Percentiles rank a stretch among this genome's conserved stretches.
These are phyloP conservation scores for Cylas formicarius DNA, from an alignment of 1,140 invertebrate genomes.

Conservation along the genomic window DNA sequence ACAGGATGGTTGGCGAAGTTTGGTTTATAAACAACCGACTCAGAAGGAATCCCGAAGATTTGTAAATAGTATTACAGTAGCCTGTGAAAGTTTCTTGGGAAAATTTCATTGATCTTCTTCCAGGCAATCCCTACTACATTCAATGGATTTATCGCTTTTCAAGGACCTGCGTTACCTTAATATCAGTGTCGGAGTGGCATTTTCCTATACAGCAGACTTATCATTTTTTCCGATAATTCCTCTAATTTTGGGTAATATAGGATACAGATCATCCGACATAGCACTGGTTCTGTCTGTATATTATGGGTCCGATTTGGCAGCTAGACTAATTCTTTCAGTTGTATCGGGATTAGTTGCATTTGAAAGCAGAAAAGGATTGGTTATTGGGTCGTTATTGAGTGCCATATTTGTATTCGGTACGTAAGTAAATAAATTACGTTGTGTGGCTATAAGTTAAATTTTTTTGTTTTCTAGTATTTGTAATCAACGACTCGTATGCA, in stretches of 20 bases:
- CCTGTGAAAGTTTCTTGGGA: too few species aligned
- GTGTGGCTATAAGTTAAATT: too few species aligned
- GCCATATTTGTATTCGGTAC: conserved; percentile 2
- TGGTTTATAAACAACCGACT: too few species aligned
- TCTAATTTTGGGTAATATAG: not conserved
- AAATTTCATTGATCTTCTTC: too few species aligned
- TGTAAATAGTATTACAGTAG: too few species aligned
- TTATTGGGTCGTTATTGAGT: conserved; percentile 4
- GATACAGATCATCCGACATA: not conserved
- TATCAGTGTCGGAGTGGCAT: conserved; percentile 1
- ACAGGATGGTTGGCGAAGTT: too few species aligned
- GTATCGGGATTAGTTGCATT: not conserved
- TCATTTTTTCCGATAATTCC: conserved; percentile 6
- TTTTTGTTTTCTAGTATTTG: conserved; percentile 3
- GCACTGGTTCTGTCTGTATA: conserved; percentile 4
- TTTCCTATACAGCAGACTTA: conserved; percentile 4
- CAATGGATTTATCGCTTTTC: conserved; percentile 12
- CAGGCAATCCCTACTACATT: not conserved
- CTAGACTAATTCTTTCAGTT: conserved; percentile 2
- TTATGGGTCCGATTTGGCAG: conserved; percentile 5
- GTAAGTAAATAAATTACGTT: too few species aligned
- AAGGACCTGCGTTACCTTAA: conserved; percentile 7
- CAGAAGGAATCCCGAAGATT: too few species aligned
- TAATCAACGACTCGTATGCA: too few species aligned
- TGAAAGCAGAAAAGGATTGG: conserved; percentile 7